Evolutionary conservation across 2,888 invertebrate species (phyloP), one percentile per base, ranked within the genome.

Genomic region (Altica lythri): DNA sequence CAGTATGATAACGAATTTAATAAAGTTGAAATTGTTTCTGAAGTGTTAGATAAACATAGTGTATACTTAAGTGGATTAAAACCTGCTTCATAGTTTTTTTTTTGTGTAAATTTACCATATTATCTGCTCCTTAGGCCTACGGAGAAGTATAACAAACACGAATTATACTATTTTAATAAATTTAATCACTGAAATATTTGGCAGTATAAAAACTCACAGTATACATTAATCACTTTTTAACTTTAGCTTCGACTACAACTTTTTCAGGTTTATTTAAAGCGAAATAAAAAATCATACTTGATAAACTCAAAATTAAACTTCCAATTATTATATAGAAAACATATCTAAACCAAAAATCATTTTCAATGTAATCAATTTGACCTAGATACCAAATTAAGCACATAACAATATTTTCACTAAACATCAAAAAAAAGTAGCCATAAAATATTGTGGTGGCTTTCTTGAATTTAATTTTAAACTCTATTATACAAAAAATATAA

Each of bases 381-480:
- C 72, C 77, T 45, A 75, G 73, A 55, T 78, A 84, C 90, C 90
- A 91, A 35, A 84, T 72, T n/a, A 83, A 72, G n/a, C 87, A 85
- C 77, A 90, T 85, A 12, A 81, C 66, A 37, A 86, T 76, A 66
- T 86, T 89, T 75, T 91, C 88, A 18, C 79, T 62, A 54, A 86
- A 81, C 37, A 85, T 83, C 37, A 89, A 77, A 45, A 81, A 71
- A 67, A 88, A 83, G 77, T 86, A 91, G 44, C 83, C 81, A 59
- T 82, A 76, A 65, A 89, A 85, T 82, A 89, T 87, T 47, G 84
- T 78, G 2, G 85, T 83, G 13, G 88, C 83, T 67, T 86, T 85
- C 61, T 84, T 85, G 71, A 90, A 90, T 72, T 86, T 85, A 49
- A 90, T 82, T 71, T 89, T 86, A 66, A 90, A 89, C 75, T 91